phyloP scores from a whole-genome alignment of 2,113 vertebrate genomes.

The Progne subis region DNA sequence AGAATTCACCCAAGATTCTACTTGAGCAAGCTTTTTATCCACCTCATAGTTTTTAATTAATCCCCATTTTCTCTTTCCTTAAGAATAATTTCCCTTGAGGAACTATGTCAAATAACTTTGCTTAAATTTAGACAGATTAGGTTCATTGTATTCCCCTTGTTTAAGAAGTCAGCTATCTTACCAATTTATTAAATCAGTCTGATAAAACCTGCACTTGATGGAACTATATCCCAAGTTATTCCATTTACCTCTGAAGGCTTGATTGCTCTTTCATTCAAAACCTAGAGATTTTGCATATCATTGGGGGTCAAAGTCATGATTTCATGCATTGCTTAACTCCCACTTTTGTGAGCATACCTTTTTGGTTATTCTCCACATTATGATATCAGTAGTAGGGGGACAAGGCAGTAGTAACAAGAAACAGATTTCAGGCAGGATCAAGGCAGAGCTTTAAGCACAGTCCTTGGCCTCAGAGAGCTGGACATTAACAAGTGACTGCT shows the following conservation, averaged over 20 bases:
- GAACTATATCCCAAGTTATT: background rate
- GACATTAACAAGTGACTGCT: background rate
- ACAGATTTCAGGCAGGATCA: background rate
- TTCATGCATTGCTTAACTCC: background rate
- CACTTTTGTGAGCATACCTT: background rate
- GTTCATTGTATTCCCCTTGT: background rate
- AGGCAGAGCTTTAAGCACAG: background rate
- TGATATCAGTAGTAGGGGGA: background rate
- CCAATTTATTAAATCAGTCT: background rate
- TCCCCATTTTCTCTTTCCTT: background rate
- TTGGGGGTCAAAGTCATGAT: background rate
- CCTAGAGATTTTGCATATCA: background rate
- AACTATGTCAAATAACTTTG: background rate
- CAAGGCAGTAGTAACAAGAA: background rate
- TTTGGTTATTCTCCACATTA: background rate
- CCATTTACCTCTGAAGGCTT: background rate
- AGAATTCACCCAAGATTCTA: background rate
- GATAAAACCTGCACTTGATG: background rate
- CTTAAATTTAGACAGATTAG: conserved; percentile 7
- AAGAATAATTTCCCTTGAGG: conserved; percentile 3
- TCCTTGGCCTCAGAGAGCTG: background rate
- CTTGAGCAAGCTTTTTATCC: background rate
- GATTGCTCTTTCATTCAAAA: background rate
- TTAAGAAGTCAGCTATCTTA: background rate
- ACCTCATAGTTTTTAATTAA: background rate